These are phyloP conservation scores for Conops quadrifasciatus DNA, from an alignment of 2,888 invertebrate genomes.

Conservation along the genomic window DNA sequence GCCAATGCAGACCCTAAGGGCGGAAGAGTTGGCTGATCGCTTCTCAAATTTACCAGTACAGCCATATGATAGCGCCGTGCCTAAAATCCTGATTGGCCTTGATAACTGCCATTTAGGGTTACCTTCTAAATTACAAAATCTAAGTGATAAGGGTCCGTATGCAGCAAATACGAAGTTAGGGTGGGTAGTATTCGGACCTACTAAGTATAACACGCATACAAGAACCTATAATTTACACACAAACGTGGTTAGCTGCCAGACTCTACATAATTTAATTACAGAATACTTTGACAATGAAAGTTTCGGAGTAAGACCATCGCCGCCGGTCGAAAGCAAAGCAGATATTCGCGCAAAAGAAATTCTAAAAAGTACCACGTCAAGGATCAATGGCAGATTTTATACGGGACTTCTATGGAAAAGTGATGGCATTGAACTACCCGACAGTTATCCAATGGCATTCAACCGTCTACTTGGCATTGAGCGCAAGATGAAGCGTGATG, in stretches of 20 bases:
- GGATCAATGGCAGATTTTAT: slow-evolving; percentile 15
- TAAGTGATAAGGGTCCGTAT: slow-evolving; percentile 15
- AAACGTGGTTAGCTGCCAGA: not conserved
- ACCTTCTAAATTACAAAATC: slow-evolving; percentile 1
- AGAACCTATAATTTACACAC: not conserved
- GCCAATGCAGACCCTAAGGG: slow-evolving; percentile 15
- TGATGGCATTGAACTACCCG: slow-evolving; percentile 35
- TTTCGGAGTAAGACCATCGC: slow-evolving; percentile 25
- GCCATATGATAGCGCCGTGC: slow-evolving; percentile 26
- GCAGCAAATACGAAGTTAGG: slow-evolving; percentile 32
- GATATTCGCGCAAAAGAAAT: slow-evolving; percentile 5
- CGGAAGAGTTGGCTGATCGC: not conserved
- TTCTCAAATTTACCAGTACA: slow-evolving; percentile 7
- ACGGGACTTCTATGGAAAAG: slow-evolving; percentile 38
- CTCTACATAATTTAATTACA: not conserved
- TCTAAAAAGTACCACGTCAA: not conserved
- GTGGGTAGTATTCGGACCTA: slow-evolving; percentile 34
- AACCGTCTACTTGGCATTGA: slow-evolving; percentile 36
- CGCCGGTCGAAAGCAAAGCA: not conserved
- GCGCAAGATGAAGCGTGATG: slow-evolving; percentile 33
- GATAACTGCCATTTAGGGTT: slow-evolving; percentile 34
- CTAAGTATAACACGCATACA: not conserved
- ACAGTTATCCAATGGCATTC: slow-evolving; percentile 37
- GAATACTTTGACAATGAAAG: not conserved
- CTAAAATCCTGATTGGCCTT: slow-evolving; percentile 31